These are phyloP conservation scores for Gymnoscopelus microlampas DNA, from an alignment of 2,797 vertebrate species.

Conservation along the genomic window DNA sequence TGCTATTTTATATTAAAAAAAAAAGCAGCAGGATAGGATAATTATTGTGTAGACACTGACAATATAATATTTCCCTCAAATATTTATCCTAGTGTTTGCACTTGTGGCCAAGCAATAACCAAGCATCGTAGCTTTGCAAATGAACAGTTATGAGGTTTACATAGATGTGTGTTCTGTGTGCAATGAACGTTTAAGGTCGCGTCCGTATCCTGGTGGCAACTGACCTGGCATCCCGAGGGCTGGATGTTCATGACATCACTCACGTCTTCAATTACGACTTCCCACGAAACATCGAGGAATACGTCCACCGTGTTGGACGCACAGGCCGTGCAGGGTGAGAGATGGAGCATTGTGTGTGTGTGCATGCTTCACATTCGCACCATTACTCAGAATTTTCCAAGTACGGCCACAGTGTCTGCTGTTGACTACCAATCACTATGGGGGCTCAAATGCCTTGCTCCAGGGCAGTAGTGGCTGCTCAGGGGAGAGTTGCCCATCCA, in stretches of 20 bases:
- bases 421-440: too few species aligned
- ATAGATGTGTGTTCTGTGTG: background rate
- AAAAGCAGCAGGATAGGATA: too few species aligned
- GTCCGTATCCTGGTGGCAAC: constrained; percentile 95
- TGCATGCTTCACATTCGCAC: background rate
- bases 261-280: constrained; percentile 97
- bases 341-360: background rate
- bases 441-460: background rate
- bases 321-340: constrained; percentile 95
- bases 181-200: constrained; percentile 75
- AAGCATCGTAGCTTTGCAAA: too few species aligned
- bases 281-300: constrained; percentile 95
- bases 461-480: background rate
- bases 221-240: constrained; percentile 93
- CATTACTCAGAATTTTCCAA: too few species aligned
- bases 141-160: too few species aligned
- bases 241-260: constrained; percentile 93
- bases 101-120: too few species aligned
- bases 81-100: too few species aligned
- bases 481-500: too few species aligned
- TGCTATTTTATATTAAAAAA: too few species aligned
- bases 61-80: too few species aligned
- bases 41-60: too few species aligned
- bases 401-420: too few species aligned
- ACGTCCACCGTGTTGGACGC: constrained; percentile 94